Evolutionary conservation across 2,797 vertebrate genomes (phyloP), one percentile per base, ranked within the genome.

Genomic region (Allobates femoralis): DNA sequence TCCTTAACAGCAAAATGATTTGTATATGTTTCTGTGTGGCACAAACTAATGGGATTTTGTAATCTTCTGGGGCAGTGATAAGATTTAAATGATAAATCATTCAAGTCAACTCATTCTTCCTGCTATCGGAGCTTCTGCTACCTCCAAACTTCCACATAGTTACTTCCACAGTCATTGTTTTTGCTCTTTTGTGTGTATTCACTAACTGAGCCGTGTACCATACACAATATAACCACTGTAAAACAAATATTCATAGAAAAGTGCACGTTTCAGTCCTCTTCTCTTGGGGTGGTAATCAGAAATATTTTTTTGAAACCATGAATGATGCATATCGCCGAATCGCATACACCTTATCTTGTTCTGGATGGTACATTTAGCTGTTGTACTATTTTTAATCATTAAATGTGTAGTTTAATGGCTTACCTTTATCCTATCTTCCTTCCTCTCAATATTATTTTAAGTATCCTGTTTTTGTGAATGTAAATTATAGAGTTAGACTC

Each of bases 1-100:
- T 86, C 89, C 90, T 90, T 89, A 89, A 85, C 87, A 91, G 86
- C 73, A 86, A 69, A 83, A 46, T 58, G 81, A 86, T 92, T 90
- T 90, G 37, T 62, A 79, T 90, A 86, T 83, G 6, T 88, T 89
- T 87, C 86, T 89, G 73, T 37, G 28, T 53, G 69, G 41, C 86
- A 71, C 46, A 87, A 74, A 46, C 90, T 89, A 85, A 85, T 88
- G 89, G 84, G 26, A 26, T 71, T 28, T 75, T 88, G 46, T 46
- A 23, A 62, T 76, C 89, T 89, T 50, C 74, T 88, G 56, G 60
- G 71, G 58, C 28, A 67, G 32, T 71, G 85, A 23, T 66, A 67
- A 32, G 15, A 0, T 79, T 81, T 64, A 64, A 73, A 80, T 81
- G 74, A 64, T 75, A 53, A 81, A 64, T 58, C 41, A 64, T 80